phyloP scores from a whole-genome alignment of 2,113 vertebrate genomes.

The Amazona vittata region DNA sequence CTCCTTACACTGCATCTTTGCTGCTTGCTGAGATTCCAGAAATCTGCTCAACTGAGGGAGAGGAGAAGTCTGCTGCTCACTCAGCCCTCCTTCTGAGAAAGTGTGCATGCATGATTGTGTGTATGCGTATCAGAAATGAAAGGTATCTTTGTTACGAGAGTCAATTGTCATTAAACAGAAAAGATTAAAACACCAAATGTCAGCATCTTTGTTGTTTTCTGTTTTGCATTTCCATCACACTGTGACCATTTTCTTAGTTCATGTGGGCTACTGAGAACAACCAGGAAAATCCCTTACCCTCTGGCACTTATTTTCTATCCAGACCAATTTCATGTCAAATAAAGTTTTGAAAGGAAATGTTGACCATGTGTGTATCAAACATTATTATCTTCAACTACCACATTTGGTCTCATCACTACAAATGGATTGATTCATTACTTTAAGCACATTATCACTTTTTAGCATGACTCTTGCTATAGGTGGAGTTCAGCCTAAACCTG shows the following conservation, averaged over 20 bases:
- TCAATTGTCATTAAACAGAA: slow-evolving; percentile 9
- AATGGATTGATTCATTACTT: slow-evolving; percentile 52
- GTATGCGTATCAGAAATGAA: background rate
- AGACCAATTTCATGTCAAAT: slow-evolving; percentile 54
- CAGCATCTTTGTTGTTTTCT: slow-evolving; percentile 16
- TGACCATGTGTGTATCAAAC: slow-evolving; percentile 37
- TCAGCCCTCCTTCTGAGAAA: background rate
- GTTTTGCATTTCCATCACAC: slow-evolving; percentile 64
- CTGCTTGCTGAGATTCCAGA: slow-evolving; percentile 15
- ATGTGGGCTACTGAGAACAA: background rate
- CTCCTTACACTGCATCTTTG: background rate
- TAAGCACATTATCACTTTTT: slow-evolving; percentile 61
- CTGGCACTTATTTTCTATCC: slow-evolving; percentile 34
- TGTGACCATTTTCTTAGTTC: slow-evolving; percentile 14
- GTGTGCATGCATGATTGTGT: background rate
- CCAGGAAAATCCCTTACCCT: background rate
- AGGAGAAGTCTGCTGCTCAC: slow-evolving; percentile 1
- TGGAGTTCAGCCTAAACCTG: slow-evolving; percentile 47
- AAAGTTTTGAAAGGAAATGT: slow-evolving; percentile 54
- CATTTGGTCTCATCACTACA: slow-evolving; percentile 55
- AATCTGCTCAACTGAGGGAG: slow-evolving; percentile 14
- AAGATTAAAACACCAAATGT: background rate
- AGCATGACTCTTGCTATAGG: slow-evolving; percentile 32
- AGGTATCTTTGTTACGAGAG: background rate
- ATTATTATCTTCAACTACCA: slow-evolving; percentile 48